Evolutionary conservation across 2,888 invertebrate species (phyloP).

Genomic region (Agrenia bidenticulata): DNA sequence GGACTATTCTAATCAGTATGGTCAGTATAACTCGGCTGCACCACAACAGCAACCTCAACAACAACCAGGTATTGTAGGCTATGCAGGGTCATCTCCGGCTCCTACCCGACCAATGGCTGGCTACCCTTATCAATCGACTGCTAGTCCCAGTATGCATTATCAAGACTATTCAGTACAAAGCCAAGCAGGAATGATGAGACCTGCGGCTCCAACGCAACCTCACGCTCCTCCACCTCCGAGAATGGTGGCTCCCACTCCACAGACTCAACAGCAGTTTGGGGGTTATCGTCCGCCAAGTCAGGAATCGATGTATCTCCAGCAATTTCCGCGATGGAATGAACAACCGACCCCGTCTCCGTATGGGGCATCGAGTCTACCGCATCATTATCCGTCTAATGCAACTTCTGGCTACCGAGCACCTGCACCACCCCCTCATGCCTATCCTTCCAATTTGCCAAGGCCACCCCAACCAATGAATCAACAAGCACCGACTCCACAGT

Average conservation of each 20-base stretch:
- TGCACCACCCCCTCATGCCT: conserved; percentile 46
- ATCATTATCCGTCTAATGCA: conserved; percentile 51
- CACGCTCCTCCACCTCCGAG: conserved; percentile 42
- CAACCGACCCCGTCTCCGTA: conserved; percentile 32
- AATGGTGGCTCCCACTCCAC: conserved; percentile 45
- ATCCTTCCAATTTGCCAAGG: conserved; percentile 49
- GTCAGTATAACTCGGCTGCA: conserved; percentile 45
- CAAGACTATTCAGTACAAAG: conserved; percentile 51
- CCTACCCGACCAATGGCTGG: conserved; percentile 51
- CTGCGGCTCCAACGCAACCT: conserved; percentile 42
- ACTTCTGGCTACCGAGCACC: conserved; percentile 42
- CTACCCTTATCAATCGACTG: conserved; percentile 45
- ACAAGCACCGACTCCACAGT: conserved; percentile 58
- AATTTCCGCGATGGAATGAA: conserved; percentile 51
- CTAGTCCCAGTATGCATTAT: conserved; percentile 50
- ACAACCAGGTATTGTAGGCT: conserved; percentile 39
- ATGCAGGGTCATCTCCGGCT: conserved; percentile 36
- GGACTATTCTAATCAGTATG: conserved; percentile 48
- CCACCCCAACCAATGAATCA: conserved; percentile 47
- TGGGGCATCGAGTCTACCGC: conserved; percentile 49
- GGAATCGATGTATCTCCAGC: conserved; percentile 51
- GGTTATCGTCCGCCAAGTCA: conserved; percentile 44
- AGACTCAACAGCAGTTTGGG: conserved; percentile 37
- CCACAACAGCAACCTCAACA: conserved; percentile 38
- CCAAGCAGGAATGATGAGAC: conserved; percentile 47